phyloP scores from a whole-genome alignment of 1,140 invertebrate genomes.

The Ridgeia piscesae region DNA sequence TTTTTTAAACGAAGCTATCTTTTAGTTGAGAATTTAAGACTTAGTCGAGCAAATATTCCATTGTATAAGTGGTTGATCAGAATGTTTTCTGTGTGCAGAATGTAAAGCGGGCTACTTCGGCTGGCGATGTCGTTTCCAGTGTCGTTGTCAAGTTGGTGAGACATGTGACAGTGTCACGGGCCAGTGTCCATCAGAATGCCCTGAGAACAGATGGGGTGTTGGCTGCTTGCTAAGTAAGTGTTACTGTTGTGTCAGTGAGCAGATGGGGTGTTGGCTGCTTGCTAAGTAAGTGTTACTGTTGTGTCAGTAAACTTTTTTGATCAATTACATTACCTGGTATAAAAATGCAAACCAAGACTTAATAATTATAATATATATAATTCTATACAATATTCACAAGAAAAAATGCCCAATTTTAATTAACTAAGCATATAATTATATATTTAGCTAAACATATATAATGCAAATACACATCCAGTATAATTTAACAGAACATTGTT shows the following conservation, averaged over 20 bases:
- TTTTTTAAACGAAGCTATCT: too few species aligned
- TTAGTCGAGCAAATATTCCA: neutral
- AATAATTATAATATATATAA: too few species aligned
- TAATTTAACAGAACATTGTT: too few species aligned
- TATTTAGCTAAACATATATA: too few species aligned
- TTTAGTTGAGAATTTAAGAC: too few species aligned
- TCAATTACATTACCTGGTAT: too few species aligned
- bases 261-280: neutral
- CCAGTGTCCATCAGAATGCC: constrained; percentile 7
- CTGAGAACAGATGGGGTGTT: constrained; percentile 21
- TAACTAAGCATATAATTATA: too few species aligned
- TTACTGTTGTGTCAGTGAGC: neutral
- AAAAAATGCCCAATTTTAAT: too few species aligned
- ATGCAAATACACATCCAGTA: too few species aligned
- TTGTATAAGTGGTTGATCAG: neutral
- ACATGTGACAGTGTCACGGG: constrained; percentile 24
- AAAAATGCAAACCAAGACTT: too few species aligned
- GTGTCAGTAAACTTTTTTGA: neutral
- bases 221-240: constrained; percentile 27
- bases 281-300: neutral
- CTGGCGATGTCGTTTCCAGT: constrained; percentile 24
- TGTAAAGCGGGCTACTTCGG: constrained; percentile 27
- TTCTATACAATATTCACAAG: too few species aligned
- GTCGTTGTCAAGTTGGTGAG: neutral
- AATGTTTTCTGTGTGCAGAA: constrained; percentile 15